A percentile compares a stretch with the other conserved stretches of the same genome.
These are phyloP conservation scores for Camponotus vicinus DNA, from an alignment of 1,140 invertebrate genomes.

Conservation along the genomic window DNA sequence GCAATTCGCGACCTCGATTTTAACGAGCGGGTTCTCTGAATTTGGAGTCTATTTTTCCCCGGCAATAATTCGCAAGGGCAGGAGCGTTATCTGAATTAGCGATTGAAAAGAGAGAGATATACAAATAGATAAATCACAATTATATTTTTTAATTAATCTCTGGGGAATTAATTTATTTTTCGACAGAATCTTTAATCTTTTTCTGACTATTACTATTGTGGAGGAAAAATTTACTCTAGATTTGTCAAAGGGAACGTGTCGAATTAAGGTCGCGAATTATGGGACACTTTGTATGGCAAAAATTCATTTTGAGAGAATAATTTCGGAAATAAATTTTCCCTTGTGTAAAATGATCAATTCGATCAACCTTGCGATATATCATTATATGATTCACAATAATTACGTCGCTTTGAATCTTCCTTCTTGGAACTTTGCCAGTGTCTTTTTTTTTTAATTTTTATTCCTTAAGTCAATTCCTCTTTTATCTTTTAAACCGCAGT, in stretches of 20 bases:
- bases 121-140: background rate
- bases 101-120: background rate
- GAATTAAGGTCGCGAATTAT: background rate
- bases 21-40: constrained; percentile 5
- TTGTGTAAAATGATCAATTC: background rate
- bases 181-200: background rate
- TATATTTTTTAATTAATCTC: background rate
- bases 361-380: background rate
- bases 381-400: background rate
- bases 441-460: background rate
- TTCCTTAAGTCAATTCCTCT: background rate
- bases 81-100: background rate
- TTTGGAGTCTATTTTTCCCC: constrained; percentile 20
- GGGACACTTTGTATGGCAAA: background rate
- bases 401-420: background rate
- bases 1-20: constrained; percentile 2
- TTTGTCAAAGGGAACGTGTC: background rate
- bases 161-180: background rate
- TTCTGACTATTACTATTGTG: background rate
- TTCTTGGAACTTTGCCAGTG: background rate
- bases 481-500: background rate
- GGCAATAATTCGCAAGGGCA: background rate
- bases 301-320: background rate
- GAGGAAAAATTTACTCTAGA: background rate
- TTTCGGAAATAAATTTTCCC: background rate